Evolutionary conservation across 2,113 vertebrate genomes (phyloP).

Genomic region (Noctilio leporinus): DNA sequence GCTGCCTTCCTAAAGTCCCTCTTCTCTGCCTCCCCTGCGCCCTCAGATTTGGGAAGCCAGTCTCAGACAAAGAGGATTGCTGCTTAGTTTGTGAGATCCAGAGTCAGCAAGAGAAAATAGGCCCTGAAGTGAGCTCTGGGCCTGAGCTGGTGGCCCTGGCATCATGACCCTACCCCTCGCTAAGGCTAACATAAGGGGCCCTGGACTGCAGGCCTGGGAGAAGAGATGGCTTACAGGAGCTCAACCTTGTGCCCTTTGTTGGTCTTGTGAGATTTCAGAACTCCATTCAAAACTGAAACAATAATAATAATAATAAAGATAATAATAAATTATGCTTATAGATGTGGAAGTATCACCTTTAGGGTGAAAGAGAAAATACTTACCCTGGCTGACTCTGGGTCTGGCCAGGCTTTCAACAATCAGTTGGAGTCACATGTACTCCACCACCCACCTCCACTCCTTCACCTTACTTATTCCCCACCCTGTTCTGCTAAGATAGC

Average conservation of each 20-base stretch:
- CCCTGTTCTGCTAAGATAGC: not conserved
- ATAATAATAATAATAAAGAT: no score
- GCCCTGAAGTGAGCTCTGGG: not conserved
- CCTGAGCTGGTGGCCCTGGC: not conserved
- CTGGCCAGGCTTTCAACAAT: not conserved
- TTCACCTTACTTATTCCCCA: not conserved
- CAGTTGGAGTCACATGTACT: not conserved
- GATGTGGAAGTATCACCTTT: not conserved
- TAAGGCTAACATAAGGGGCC: no score
- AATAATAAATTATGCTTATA: not conserved
- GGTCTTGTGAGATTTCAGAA: not conserved
- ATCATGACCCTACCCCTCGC: rapidly evolving
- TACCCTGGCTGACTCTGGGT: not conserved
- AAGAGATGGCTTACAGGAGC: not conserved
- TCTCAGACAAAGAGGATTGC: not conserved
- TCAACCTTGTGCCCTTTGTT: not conserved
- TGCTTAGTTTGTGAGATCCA: not conserved
- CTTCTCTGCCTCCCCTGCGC: not conserved
- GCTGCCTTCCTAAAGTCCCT: not conserved
- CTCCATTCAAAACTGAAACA: not conserved
- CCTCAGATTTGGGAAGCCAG: not conserved
- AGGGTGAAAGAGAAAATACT: not conserved
- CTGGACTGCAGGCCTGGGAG: not conserved
- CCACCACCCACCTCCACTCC: not conserved
- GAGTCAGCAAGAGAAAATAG: not conserved